These are phyloP conservation scores for Pharmacophagus antenor DNA, from an alignment of 2,888 invertebrate genomes.

Conservation along the genomic window DNA sequence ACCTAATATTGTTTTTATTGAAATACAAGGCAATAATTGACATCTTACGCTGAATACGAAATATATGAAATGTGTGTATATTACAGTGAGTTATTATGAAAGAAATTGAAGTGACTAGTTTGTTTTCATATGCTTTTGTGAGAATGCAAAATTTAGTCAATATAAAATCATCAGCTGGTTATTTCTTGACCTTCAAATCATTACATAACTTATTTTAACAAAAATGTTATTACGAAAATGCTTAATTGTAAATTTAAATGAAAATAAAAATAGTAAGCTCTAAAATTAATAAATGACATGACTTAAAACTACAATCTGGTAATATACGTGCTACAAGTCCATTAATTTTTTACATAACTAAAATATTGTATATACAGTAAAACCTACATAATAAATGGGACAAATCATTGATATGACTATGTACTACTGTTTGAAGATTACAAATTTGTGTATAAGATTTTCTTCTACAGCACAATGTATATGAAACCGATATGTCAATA, in stretches of 20 bases:
- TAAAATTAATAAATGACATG: background rate
- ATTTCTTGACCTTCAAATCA: background rate
- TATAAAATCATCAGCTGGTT: background rate
- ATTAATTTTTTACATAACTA: slow-evolving; percentile 5
- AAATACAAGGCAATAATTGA: background rate
- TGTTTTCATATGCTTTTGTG: slow-evolving; percentile 16
- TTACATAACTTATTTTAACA: background rate
- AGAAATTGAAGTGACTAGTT: slow-evolving; percentile 9
- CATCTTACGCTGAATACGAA: background rate
- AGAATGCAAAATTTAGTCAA: background rate
- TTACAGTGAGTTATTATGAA: background rate
- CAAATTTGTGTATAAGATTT: slow-evolving; percentile 5
- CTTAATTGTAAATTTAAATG: too few species aligned
- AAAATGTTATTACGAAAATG: background rate
- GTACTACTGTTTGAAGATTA: slow-evolving; percentile 3
- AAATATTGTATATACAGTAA: slow-evolving; percentile 25
- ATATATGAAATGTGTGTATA: slow-evolving; percentile 13
- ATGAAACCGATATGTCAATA: slow-evolving; percentile 8
- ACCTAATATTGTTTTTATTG: background rate
- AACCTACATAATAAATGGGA: slow-evolving; percentile 9
- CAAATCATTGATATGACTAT: slow-evolving; percentile 14
- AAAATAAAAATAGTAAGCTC: background rate
- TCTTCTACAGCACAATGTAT: slow-evolving; percentile 1
- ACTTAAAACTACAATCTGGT: slow-evolving; percentile 6
- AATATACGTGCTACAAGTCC: slow-evolving; percentile 10